Conservation (phyloP, 92 coral and sea anemone species). For the Umimayanthus chanpuru region DNA sequence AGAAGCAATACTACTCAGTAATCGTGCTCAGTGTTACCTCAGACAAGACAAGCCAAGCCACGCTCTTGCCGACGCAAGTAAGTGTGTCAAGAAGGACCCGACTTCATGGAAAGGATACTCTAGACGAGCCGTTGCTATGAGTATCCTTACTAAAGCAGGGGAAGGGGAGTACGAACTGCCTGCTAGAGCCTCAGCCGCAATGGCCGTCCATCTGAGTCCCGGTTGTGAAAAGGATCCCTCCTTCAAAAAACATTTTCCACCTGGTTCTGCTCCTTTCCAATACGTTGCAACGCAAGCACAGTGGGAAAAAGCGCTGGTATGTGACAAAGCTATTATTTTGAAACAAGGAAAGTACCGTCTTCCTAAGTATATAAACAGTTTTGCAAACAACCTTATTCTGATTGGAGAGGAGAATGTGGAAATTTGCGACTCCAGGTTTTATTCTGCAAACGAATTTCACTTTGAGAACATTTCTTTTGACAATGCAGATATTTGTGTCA, state of each 20-base stretch:
- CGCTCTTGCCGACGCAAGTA: conserved; percentile 28
- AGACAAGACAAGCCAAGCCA: conserved; percentile 5
- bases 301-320: not conserved
- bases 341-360: too few species aligned
- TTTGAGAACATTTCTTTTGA: too few species aligned
- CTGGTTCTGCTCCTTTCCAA: not conserved
- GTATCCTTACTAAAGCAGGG: not conserved
- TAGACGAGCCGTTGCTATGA: conserved; percentile 29
- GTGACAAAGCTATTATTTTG: too few species aligned
- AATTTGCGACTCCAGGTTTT: too few species aligned
- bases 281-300: not conserved
- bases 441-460: too few species aligned
- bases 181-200: conserved; percentile 23
- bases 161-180: conserved; percentile 9
- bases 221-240: not conserved
- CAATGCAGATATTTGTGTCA: too few species aligned
- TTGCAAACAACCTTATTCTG: too few species aligned
- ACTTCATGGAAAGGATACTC: conserved; percentile 33
- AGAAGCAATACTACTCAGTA: not conserved
- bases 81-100: conserved; percentile 19
- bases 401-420: too few species aligned
- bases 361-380: too few species aligned
- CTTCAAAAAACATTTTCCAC: not conserved
- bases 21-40: conserved; percentile 34
- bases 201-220: conserved; percentile 29